phyloP scores from a whole-genome alignment of 1,140 invertebrate species.

The Heliothis virescens region DNA sequence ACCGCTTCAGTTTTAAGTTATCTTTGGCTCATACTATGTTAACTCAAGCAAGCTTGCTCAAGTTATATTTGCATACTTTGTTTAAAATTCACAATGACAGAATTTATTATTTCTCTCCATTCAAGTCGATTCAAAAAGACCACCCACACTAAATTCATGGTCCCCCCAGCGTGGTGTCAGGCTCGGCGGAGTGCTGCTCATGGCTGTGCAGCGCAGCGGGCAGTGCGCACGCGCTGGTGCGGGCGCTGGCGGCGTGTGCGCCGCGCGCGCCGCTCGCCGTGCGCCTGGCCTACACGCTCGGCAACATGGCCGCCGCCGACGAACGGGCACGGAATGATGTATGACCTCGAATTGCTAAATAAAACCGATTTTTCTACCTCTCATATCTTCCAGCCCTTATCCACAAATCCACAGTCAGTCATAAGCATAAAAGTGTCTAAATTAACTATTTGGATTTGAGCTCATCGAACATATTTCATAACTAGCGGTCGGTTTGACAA shows the following conservation, averaged over 20 bases:
- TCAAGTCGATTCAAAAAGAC: neutral
- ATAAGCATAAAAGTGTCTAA: no score
- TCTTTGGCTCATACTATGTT: no score
- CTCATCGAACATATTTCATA: no score
- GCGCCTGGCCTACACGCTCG: conserved; percentile 91
- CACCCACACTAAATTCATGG: neutral
- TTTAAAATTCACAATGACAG: no score
- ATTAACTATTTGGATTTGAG: no score
- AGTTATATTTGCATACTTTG: no score
- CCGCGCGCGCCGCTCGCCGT: conserved; percentile 88
- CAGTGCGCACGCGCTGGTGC: conserved; percentile 79
- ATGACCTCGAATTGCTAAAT: neutral
- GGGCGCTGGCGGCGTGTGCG: conserved; percentile 80
- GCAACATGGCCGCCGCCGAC: conserved; percentile 91
- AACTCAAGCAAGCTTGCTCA: no score
- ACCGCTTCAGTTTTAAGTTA: no score
- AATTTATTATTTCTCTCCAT: neutral
- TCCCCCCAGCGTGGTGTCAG: conserved; percentile 90
- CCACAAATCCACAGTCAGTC: no score
- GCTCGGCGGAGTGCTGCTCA: conserved; percentile 90
- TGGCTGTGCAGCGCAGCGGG: conserved; percentile 85
- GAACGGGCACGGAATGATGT: conserved; percentile 89
- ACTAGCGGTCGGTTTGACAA: no score
- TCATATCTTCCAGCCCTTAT: no score
- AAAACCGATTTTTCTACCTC: no score